Percentiles rank a stretch among this genome's conserved stretches.
These are phyloP conservation scores for Malacosoma neustria DNA, from an alignment of 2,888 invertebrate species.

Conservation along the genomic window DNA sequence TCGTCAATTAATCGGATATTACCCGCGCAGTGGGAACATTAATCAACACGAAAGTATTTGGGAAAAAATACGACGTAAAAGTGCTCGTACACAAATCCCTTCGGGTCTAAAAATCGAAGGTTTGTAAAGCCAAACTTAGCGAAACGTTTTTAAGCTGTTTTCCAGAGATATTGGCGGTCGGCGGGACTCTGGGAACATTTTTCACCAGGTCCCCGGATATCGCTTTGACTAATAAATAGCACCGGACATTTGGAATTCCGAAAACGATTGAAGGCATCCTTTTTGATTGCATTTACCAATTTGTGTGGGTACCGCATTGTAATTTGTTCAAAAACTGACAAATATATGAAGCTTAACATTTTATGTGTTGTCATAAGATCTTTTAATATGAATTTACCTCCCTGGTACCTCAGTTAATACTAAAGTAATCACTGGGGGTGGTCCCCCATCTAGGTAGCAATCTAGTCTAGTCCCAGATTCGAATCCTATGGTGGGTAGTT, in stretches of 20 bases:
- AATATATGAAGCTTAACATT: too few relatives aligned
- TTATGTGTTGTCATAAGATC: too few relatives aligned
- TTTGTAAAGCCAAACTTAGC: conserved; percentile 42
- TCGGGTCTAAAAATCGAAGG: conserved; percentile 42
- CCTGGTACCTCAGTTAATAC: too few relatives aligned
- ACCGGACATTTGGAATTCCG: conserved; percentile 26
- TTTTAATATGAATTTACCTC: too few relatives aligned
- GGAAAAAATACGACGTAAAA: conserved; percentile 25
- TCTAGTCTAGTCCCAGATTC: too few relatives aligned
- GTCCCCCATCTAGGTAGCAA: too few relatives aligned
- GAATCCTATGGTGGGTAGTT: too few relatives aligned
- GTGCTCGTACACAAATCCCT: conserved; percentile 37
- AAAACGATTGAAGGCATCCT: conserved; percentile 23
- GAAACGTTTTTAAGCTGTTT: conserved; percentile 49
- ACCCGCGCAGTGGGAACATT: conserved; percentile 23
- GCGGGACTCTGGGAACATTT: conserved; percentile 35
- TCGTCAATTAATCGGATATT: conserved; percentile 30
- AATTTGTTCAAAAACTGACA: too few relatives aligned
- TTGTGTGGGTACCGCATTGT: too few relatives aligned
- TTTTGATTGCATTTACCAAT: conserved; percentile 29
- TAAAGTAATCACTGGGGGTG: too few relatives aligned
- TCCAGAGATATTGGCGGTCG: conserved; percentile 50
- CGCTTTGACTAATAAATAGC: conserved; percentile 43
- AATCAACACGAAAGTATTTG: conserved; percentile 25
- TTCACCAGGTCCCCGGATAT: conserved; percentile 40